These are phyloP conservation scores for Himalopsyche anomala DNA, from an alignment of 2,888 invertebrate genomes.

Conservation along the genomic window DNA sequence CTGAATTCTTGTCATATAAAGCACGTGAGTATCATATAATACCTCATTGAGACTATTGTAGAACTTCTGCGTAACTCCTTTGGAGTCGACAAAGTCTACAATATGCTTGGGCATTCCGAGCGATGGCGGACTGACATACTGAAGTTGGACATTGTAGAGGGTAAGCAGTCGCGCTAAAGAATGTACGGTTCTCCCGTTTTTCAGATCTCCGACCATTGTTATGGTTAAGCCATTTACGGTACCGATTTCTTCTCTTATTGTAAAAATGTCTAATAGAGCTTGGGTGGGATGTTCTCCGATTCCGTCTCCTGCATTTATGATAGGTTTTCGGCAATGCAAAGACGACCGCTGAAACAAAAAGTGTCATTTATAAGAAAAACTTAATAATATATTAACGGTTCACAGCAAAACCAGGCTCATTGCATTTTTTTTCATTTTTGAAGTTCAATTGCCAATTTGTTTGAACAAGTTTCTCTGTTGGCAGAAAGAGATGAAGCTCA, in stretches of 20 bases:
- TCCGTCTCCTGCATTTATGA: slow-evolving; percentile 99
- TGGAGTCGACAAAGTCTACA: slow-evolving; percentile 84
- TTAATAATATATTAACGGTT: not conserved
- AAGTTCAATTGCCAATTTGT: too few relatives aligned
- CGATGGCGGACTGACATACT: slow-evolving; percentile 92
- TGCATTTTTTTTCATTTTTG: too few relatives aligned
- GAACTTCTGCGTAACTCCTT: slow-evolving; percentile 87
- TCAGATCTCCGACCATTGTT: slow-evolving; percentile 98
- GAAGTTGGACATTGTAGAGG: slow-evolving; percentile 93
- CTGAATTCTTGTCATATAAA: slow-evolving; percentile 99
- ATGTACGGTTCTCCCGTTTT: slow-evolving; percentile 98
- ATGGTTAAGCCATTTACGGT: slow-evolving; percentile 98
- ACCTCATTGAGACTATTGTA: slow-evolving; percentile 88
- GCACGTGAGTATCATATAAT: slow-evolving; percentile 94
- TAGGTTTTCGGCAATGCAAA: slow-evolving; percentile 88
- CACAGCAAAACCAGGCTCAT: too few relatives aligned
- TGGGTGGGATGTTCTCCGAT: slow-evolving; percentile 98
- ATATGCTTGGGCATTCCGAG: slow-evolving; percentile 95
- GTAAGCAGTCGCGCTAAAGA: slow-evolving; percentile 95
- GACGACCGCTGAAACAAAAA: slow-evolving; percentile 83
- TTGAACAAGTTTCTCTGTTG: too few relatives aligned
- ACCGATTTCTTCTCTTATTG: slow-evolving; percentile 98
- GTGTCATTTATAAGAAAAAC: slow-evolving; percentile 24
- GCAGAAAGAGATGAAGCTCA: too few relatives aligned
- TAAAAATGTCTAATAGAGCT: slow-evolving; percentile 97